Evolutionary conservation across 2,113 vertebrate genomes (phyloP), one percentile per base, ranked within the genome.

Genomic region (Lichenostomus cassidix): DNA sequence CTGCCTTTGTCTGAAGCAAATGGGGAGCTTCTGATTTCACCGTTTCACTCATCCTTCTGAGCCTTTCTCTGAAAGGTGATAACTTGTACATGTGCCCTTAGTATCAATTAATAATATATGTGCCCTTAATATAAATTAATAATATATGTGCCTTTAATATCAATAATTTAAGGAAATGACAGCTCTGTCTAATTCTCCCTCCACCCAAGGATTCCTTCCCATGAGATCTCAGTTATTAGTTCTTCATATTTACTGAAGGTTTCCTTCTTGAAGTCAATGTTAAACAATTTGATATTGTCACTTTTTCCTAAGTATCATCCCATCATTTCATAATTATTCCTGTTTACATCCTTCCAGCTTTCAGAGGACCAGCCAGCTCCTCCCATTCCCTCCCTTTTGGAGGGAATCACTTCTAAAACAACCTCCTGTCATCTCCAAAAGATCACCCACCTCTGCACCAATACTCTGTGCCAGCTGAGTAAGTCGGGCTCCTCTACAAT

Each of bases 211-310:
- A 70, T 87, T 92, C 64, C 12, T 80, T 90, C 31, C 52, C 35
- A 10, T 8, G 39, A 83, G 25, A 69, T 42, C 16, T 69, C 47
- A 74, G 49, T 60, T 74, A 80, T 58, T 76, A 88, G 28, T 29
- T 59, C 71, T 70, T 90, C 25, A 4, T 50, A 80, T 80, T 80
- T 83, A 77, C n/a, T 58, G 55, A 50, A 65, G 16, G 56, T 80
- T 83, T 94, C 29, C 39, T 67, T 86, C 68, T 70, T 74, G 25
- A 92, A 80, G 18, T 59, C 16, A 44, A 42, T 77, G 89, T 77
- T 33, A 67, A 92, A 70, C 59, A 67, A 28, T 52, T 81, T 9
- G 8, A 19, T 81, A 27, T 28, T 63, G 47, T 70, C 50, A 81
- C 5, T 78, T 92, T 70, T 94, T 89, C 76, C 37, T n/a, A 86